A percentile compares a stretch with the other conserved stretches of the same genome.
These are phyloP conservation scores for Hyperoplus lanceolatus DNA, from an alignment of 2,797 vertebrate species.

Conservation along the genomic window DNA sequence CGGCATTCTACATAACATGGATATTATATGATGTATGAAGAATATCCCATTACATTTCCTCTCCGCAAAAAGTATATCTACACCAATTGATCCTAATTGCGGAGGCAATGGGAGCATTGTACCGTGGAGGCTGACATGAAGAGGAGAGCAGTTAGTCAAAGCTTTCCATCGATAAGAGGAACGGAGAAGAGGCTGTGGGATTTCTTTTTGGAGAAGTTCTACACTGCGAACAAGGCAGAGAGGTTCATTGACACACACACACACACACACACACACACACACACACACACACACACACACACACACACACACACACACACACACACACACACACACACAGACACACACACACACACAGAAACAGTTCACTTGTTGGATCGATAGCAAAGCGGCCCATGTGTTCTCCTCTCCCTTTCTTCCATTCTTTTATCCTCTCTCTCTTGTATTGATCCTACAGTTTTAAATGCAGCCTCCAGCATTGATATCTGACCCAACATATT, in stretches of 20 bases:
- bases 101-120: too few species aligned
- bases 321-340: constrained; percentile 27
- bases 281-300: constrained; percentile 11
- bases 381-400: constrained; percentile 49
- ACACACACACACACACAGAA: background rate
- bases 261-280: constrained; percentile 3
- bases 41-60: too few species aligned
- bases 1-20: too few species aligned
- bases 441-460: constrained; percentile 77
- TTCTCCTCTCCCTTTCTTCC: constrained; percentile 32
- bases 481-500: constrained; percentile 35
- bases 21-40: too few species aligned
- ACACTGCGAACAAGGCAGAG: constrained; percentile 17
- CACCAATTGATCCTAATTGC: too few species aligned
- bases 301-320: background rate
- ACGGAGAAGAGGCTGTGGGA: background rate
- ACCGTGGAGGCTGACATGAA: background rate
- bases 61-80: too few species aligned
- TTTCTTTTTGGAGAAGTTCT: constrained; percentile 20
- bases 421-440: constrained; percentile 45
- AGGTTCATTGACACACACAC: constrained; percentile 23
- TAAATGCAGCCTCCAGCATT: constrained; percentile 72
- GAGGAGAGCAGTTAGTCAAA: background rate
- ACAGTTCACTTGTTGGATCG: constrained; percentile 42
- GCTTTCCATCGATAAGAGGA: background rate